Evolutionary conservation across 2,888 invertebrate genomes (phyloP).

Genomic region (Kuschelorhynchus macadamiae): DNA sequence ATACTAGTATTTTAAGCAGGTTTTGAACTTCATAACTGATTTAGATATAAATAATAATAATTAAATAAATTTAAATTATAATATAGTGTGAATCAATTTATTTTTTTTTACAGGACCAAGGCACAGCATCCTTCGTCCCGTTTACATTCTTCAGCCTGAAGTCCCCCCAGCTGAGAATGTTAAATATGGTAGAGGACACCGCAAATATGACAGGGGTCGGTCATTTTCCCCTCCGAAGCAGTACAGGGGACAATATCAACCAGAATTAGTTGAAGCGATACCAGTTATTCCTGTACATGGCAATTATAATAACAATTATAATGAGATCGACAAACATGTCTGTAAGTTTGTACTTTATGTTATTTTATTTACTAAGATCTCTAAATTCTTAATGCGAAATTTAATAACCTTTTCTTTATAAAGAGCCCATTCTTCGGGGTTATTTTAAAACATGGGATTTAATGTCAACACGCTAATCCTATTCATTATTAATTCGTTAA

Average conservation of each 20-base stretch:
- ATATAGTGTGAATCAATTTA: too few species aligned
- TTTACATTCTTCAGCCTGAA: constrained; percentile 64
- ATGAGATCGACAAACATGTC: constrained; percentile 5
- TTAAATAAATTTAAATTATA: too few species aligned
- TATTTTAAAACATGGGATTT: too few species aligned
- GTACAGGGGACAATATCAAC: constrained; percentile 43
- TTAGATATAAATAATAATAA: too few species aligned
- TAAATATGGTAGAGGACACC: constrained; percentile 46
- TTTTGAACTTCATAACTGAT: too few species aligned
- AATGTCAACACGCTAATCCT: too few species aligned
- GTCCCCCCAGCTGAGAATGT: constrained; percentile 48
- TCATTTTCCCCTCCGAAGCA: constrained; percentile 65
- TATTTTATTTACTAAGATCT: too few species aligned
- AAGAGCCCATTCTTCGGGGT: too few species aligned
- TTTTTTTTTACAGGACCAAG: constrained; percentile 31
- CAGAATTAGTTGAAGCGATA: constrained; percentile 20
- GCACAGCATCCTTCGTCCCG: constrained; percentile 59
- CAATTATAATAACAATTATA: constrained; percentile 2
- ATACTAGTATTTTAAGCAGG: too few species aligned
- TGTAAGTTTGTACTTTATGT: constrained; percentile 8
- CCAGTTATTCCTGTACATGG: constrained; percentile 5
- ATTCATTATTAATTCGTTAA: too few species aligned
- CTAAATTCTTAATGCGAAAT: too few species aligned
- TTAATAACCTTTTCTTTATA: too few species aligned
- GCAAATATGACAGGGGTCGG: constrained; percentile 61